These are phyloP conservation scores for Acromyrmex charruanus DNA, from an alignment of 1,140 invertebrate species.

Conservation along the genomic window DNA sequence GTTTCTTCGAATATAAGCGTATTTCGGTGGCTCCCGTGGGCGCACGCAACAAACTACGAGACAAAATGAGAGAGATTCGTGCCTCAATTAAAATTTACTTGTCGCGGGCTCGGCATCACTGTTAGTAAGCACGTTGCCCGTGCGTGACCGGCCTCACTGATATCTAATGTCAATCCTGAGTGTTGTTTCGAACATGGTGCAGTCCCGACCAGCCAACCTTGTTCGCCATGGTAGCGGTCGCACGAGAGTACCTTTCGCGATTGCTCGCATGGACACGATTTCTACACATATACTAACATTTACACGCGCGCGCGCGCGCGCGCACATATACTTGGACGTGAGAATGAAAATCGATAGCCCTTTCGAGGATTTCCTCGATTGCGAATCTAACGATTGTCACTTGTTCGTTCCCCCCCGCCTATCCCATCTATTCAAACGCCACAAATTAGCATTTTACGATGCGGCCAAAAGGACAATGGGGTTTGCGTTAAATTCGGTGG, in stretches of 20 bases:
- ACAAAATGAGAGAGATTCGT: conserved; percentile 60
- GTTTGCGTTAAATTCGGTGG: conserved; percentile 72
- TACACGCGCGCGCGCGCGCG: not conserved
- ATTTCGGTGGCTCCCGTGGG: not conserved
- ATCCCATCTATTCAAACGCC: conserved; percentile 66
- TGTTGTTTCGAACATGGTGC: conserved; percentile 66
- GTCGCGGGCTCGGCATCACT: conserved; percentile 3
- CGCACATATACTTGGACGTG: not conserved
- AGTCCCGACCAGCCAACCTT: conserved; percentile 9
- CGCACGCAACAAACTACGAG: conserved; percentile 47
- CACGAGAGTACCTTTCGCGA: conserved; percentile 30
- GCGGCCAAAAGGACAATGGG: conserved; percentile 70
- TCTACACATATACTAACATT: conserved; percentile 46
- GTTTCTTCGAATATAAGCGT: conserved; percentile 8
- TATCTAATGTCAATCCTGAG: conserved; percentile 72
- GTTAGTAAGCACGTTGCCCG: conserved; percentile 51
- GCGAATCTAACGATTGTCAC: conserved; percentile 73
- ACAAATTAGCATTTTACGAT: conserved; percentile 77
- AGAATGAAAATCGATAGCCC: conserved; percentile 61
- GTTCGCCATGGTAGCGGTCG: conserved; percentile 22
- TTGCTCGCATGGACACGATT: conserved; percentile 57
- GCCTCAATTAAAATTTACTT: conserved; percentile 72
- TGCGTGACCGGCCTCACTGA: conserved; percentile 67
- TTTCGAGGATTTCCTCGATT: conserved; percentile 75
- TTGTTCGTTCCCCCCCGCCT: conserved; percentile 64